Percentiles rank a stretch among this genome's conserved stretches.
These are phyloP conservation scores for Brotula barbata DNA, from an alignment of 2,797 vertebrate genomes.

Conservation along the genomic window DNA sequence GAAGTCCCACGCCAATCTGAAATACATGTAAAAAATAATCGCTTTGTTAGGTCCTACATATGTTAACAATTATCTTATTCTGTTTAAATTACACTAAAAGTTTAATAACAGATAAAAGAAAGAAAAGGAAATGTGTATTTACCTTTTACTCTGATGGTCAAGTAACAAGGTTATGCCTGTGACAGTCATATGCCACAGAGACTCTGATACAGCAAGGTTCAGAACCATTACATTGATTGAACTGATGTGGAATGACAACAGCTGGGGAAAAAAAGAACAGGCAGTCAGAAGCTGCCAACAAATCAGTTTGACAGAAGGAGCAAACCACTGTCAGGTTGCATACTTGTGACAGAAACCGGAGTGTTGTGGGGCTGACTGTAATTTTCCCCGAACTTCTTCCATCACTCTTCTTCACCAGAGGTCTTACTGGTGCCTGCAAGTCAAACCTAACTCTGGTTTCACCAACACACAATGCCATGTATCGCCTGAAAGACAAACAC, in stretches of 20 bases:
- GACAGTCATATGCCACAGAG: slow-evolving; percentile 94
- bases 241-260: slow-evolving; percentile 89
- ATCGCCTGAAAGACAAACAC: slow-evolving; percentile 78
- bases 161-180: slow-evolving; percentile 86
- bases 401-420: slow-evolving; percentile 52
- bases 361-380: slow-evolving; percentile 79
- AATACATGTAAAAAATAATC: slow-evolving; percentile 4
- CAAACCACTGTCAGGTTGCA: slow-evolving; percentile 7
- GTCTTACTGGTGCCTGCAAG: slow-evolving; percentile 79
- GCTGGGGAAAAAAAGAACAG: slow-evolving; percentile 65
- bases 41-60: background rate
- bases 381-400: slow-evolving; percentile 67
- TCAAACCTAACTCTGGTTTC: slow-evolving; percentile 90
- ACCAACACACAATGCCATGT: slow-evolving; percentile 90
- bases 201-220: slow-evolving; percentile 89
- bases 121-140: slow-evolving; percentile 19
- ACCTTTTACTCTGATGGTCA: slow-evolving; percentile 88
- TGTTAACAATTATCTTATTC: background rate
- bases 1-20: slow-evolving; percentile 85
- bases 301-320: background rate
- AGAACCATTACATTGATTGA: slow-evolving; percentile 95
- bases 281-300: slow-evolving; percentile 8
- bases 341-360: slow-evolving; percentile 91
- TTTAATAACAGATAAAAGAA: no score
- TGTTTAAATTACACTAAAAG: no score